phyloP scores from a whole-genome alignment of 2,797 vertebrate species.

The Pantherophis vulpinus region DNA sequence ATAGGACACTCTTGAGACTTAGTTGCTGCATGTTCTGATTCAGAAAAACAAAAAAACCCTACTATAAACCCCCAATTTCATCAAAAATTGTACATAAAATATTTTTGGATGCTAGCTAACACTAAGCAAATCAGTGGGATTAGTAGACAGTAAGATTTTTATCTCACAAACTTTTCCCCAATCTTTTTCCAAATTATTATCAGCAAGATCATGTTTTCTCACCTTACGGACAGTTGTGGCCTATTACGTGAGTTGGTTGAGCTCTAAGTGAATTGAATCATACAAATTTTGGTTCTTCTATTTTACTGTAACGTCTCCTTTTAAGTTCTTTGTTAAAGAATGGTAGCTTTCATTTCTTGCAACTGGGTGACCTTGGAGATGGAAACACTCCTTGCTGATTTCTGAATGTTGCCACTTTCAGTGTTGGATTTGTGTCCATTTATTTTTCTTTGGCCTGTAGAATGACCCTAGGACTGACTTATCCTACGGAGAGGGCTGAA shows the following conservation, averaged over 20 bases:
- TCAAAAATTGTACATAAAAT: neutral
- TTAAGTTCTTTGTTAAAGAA: conserved; percentile 10
- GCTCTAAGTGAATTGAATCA: neutral
- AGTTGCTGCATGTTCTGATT: neutral
- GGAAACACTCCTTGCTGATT: neutral
- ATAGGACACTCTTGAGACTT: neutral
- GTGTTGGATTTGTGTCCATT: neutral
- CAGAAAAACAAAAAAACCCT: neutral
- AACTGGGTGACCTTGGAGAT: neutral
- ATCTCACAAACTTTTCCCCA: neutral
- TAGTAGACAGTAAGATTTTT: neutral
- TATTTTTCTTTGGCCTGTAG: neutral
- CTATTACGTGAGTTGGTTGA: neutral
- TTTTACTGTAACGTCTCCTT: neutral
- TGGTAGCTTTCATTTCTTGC: neutral
- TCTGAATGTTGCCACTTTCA: conserved; percentile 4
- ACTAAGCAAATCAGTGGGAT: neutral
- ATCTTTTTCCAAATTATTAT: neutral
- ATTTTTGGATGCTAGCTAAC: neutral
- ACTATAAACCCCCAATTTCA: neutral
- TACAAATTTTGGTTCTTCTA: neutral
- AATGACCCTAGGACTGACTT: neutral
- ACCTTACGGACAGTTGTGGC: neutral
- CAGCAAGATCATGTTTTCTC: neutral
- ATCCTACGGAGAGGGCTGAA: neutral